Evolutionary conservation across 1,140 invertebrate genomes (phyloP).

Genomic region (Meloidogyne hapla): DNA sequence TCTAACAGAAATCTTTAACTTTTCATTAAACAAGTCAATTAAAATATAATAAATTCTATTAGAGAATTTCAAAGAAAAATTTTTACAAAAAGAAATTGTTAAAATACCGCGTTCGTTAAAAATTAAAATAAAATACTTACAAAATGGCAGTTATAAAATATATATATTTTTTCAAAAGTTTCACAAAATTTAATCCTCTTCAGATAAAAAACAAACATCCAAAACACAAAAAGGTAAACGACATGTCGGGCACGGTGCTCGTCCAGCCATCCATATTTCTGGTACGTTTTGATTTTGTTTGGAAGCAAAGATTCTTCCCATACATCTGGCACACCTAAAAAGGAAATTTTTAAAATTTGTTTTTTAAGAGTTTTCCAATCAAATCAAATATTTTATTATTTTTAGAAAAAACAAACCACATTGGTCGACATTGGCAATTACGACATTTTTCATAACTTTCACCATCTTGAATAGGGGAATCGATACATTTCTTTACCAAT

Average conservation of each 20-base stretch:
- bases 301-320: slow-evolving; percentile 42
- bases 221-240: slow-evolving; percentile 41
- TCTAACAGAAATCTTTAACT: too few species aligned
- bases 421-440: slow-evolving; percentile 33
- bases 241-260: slow-evolving; percentile 33
- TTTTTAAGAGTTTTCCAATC: slow-evolving; percentile 8
- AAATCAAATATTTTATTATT: too few species aligned
- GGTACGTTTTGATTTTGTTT: slow-evolving; percentile 41
- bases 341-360: neutral
- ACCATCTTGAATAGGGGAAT: slow-evolving; percentile 13
- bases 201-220: slow-evolving; percentile 34
- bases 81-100: too few species aligned
- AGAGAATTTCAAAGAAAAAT: too few species aligned
- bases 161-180: too few species aligned
- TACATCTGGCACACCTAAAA: slow-evolving; percentile 37
- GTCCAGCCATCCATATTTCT: slow-evolving; percentile 37
- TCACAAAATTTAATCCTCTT: neutral
- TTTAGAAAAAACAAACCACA: slow-evolving; percentile 32
- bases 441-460: slow-evolving; percentile 32
- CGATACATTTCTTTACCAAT: slow-evolving; percentile 32
- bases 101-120: too few species aligned
- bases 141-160: neutral
- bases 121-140: neutral
- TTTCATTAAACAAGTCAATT: too few species aligned
- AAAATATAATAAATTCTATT: too few species aligned